Conservation (phyloP, 1,140 invertebrate genomes). For the Venturia canescens region DNA sequence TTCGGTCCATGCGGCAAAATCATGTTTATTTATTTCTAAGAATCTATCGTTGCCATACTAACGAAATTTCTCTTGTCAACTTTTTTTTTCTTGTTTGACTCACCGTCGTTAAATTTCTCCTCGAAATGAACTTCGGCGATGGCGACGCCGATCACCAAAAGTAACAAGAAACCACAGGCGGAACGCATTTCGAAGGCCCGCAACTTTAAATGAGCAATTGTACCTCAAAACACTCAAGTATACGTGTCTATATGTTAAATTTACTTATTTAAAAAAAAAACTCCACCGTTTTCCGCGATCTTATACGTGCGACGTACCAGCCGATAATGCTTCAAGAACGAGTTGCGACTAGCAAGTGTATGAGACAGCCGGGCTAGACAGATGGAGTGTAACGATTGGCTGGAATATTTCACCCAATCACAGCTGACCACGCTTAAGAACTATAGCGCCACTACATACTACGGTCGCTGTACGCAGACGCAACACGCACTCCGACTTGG, state of each 20-base stretch:
- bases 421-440: constrained; percentile 74
- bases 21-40: constrained; percentile 34
- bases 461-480: constrained; percentile 19
- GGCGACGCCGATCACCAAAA: constrained; percentile 75
- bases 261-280: constrained; percentile 66
- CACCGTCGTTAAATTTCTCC: constrained; percentile 87
- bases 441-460: constrained; percentile 46
- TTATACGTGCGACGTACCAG: constrained; percentile 57
- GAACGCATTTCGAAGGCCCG: constrained; percentile 77
- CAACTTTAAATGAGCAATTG: constrained; percentile 66
- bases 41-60: constrained; percentile 9
- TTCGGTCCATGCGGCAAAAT: constrained; percentile 13
- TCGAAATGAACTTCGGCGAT: constrained; percentile 81
- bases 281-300: constrained; percentile 69
- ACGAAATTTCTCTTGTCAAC: background rate
- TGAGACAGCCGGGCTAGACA: constrained; percentile 76
- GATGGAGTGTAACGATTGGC: constrained; percentile 79
- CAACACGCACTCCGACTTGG: background rate
- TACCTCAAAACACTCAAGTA: constrained; percentile 69
- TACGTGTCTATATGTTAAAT: constrained; percentile 28
- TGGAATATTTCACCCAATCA: constrained; percentile 72
- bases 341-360: constrained; percentile 58
- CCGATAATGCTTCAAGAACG: constrained; percentile 63
- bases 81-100: constrained; percentile 66
- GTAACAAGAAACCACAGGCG: constrained; percentile 75